These are phyloP conservation scores for Upupa epops DNA, from an alignment of 2,113 vertebrate species.

Conservation along the genomic window DNA sequence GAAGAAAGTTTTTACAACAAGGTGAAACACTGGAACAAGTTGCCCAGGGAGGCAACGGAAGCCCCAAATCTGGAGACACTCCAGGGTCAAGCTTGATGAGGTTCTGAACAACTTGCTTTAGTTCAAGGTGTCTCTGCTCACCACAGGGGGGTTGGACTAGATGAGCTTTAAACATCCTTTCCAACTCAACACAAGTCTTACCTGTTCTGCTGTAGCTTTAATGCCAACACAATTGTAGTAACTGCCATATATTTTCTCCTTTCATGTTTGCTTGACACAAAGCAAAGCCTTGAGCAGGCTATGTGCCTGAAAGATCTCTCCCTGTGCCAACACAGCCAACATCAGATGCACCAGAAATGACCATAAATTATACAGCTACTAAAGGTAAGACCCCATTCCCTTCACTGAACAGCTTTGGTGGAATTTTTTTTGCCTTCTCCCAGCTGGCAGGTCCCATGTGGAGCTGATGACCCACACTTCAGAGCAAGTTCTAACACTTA, in stretches of 20 bases:
- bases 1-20: no score
- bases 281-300: neutral
- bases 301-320: neutral
- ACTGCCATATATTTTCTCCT: neutral
- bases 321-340: neutral
- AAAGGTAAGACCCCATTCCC: neutral
- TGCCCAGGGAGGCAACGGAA: no score
- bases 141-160: no score
- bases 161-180: no score
- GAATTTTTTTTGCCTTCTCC: rapidly evolving
- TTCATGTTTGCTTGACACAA: neutral
- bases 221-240: neutral
- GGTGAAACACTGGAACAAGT: no score
- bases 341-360: neutral
- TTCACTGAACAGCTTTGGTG: neutral
- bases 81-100: no score
- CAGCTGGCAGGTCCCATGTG: no score
- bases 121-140: no score
- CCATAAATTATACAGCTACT: neutral
- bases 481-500: neutral
- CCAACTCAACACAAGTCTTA: neutral
- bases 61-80: no score
- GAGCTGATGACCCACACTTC: neutral
- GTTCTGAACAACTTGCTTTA: no score
- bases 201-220: neutral